Evolutionary conservation across 2,797 vertebrate genomes (phyloP).

Genomic region (Sarcoramphus papa): DNA sequence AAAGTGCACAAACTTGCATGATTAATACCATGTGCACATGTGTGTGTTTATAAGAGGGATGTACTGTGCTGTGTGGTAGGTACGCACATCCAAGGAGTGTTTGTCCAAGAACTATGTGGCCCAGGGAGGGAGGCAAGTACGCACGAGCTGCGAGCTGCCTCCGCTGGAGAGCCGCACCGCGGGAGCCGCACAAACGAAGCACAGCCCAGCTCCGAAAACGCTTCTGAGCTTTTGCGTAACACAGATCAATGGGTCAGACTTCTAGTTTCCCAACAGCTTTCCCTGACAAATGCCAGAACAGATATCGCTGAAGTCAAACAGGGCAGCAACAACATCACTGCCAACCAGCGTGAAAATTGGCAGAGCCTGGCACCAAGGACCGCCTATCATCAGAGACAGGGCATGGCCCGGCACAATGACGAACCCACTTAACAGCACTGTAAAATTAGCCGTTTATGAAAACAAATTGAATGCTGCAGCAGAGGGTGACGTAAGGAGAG

Average conservation of each 20-base stretch:
- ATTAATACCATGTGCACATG: background rate
- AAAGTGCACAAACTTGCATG: background rate
- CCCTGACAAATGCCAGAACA: slow-evolving; percentile 55
- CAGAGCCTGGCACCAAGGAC: slow-evolving; percentile 54
- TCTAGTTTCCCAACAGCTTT: slow-evolving; percentile 34
- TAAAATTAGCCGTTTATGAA: slow-evolving; percentile 78
- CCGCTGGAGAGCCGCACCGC: background rate
- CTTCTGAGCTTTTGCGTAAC: slow-evolving; percentile 36
- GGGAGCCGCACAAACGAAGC: background rate
- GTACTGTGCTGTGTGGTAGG: slow-evolving; percentile 6
- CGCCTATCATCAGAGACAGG: slow-evolving; percentile 60
- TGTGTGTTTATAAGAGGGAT: slow-evolving; percentile 15
- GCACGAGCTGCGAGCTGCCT: background rate
- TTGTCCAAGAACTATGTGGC: background rate
- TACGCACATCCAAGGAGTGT: background rate
- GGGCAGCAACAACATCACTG: slow-evolving; percentile 62
- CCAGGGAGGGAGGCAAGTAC: background rate
- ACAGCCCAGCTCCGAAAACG: background rate
- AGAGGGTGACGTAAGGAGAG: slow-evolving; percentile 73
- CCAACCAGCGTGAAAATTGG: slow-evolving; percentile 52
- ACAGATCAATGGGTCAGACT: slow-evolving; percentile 29
- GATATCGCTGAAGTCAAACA: slow-evolving; percentile 58
- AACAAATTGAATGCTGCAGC: slow-evolving; percentile 73
- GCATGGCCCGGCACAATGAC: slow-evolving; percentile 69
- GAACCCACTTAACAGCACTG: slow-evolving; percentile 69